A percentile compares a stretch with the other conserved stretches of the same genome.
phyloP scores from a whole-genome alignment of 2,113 vertebrate species.

The Naja naja region DNA sequence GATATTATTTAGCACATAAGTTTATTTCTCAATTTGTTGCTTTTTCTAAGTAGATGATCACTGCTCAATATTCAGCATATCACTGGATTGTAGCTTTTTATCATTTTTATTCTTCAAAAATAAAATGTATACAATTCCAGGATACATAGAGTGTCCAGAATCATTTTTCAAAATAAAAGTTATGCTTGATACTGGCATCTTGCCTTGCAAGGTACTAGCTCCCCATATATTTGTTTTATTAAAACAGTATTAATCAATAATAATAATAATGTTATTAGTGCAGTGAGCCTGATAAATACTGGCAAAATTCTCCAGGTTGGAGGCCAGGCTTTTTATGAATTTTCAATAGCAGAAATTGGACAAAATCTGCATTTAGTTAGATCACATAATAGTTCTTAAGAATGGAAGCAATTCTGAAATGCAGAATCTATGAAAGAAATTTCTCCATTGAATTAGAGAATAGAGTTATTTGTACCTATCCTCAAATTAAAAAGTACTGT shows the following conservation, averaged over 20 bases:
- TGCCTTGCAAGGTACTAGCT: background rate
- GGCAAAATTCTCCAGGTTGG: background rate
- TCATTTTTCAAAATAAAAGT: background rate
- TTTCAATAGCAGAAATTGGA: background rate
- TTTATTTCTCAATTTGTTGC: background rate
- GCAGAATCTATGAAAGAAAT: background rate
- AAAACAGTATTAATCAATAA: background rate
- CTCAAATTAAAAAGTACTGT: slow-evolving; percentile 8
- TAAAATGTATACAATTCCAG: background rate
- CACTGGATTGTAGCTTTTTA: background rate
- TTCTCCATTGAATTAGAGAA: slow-evolving; percentile 27
- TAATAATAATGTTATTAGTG: background rate
- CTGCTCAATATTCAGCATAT: background rate
- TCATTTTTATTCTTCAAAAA: background rate
- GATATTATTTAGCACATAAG: background rate
- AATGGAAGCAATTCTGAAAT: background rate
- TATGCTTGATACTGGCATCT: background rate
- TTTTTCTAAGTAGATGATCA: background rate
- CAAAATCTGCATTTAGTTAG: background rate
- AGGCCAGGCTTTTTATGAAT: background rate
- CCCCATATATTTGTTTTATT: background rate
- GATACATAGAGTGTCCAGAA: background rate
- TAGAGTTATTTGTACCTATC: slow-evolving; percentile 27
- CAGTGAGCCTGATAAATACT: background rate
- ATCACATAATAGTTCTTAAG: background rate